Evolutionary conservation across 1,140 invertebrate species (phyloP).

Genomic region (Samia ricini): DNA sequence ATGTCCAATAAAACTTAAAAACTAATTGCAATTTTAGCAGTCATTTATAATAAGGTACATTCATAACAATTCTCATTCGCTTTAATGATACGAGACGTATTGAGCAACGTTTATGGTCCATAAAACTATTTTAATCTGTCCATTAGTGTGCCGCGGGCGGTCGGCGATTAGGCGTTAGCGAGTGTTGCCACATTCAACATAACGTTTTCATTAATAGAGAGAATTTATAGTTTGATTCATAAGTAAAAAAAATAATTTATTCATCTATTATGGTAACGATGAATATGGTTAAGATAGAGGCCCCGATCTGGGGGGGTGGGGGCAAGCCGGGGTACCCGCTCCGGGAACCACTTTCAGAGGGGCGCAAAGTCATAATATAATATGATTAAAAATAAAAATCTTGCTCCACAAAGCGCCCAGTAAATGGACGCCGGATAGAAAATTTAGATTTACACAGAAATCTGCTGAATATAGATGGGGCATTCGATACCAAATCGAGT

Average conservation of each 20-base stretch:
- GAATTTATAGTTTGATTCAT: not conserved
- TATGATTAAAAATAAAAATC: too few relatives aligned
- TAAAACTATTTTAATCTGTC: slow-evolving; percentile 63
- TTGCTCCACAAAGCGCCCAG: too few relatives aligned
- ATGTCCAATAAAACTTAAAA: not conserved
- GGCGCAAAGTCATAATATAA: too few relatives aligned
- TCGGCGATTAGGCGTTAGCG: slow-evolving; percentile 40
- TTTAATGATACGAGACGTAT: slow-evolving; percentile 6
- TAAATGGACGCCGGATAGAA: too few relatives aligned
- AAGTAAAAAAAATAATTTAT: not conserved
- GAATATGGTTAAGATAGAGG: too few relatives aligned
- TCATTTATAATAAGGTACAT: not conserved
- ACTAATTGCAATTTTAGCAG: not conserved
- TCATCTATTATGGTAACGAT: slow-evolving; percentile 2
- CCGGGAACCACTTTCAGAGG: too few relatives aligned
- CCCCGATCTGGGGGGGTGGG: too few relatives aligned
- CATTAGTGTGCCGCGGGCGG: slow-evolving; percentile 55
- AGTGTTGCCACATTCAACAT: slow-evolving; percentile 26
- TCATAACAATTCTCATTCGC: not conserved
- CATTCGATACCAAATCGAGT: too few relatives aligned
- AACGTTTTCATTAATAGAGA: not conserved
- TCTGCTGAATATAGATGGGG: too few relatives aligned
- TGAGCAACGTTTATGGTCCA: slow-evolving; percentile 49
- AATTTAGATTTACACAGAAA: too few relatives aligned
- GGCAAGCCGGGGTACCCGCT: too few relatives aligned